A percentile compares a stretch with the other conserved stretches of the same genome.
Conservation (phyloP, 2,888 invertebrate species). For the Aspidapion aeneum region DNA sequence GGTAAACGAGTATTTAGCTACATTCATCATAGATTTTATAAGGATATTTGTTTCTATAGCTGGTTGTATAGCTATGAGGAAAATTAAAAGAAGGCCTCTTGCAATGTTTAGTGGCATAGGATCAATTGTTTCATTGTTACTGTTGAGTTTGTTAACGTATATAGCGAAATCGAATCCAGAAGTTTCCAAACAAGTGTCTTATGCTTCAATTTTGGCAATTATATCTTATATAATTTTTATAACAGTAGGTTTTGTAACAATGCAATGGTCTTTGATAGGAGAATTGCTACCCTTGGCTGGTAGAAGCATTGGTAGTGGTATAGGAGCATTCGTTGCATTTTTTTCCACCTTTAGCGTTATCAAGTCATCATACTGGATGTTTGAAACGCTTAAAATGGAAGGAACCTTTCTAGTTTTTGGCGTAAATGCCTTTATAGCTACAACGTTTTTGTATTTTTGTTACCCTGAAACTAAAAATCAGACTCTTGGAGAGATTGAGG, state of each 20-base stretch:
- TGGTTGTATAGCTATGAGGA: slow-evolving; percentile 60
- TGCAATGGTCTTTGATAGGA: slow-evolving; percentile 74
- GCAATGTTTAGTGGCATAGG: slow-evolving; percentile 62
- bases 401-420: slow-evolving; percentile 65
- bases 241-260: slow-evolving; percentile 48
- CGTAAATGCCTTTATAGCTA: slow-evolving; percentile 55
- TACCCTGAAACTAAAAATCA: slow-evolving; percentile 69
- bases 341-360: slow-evolving; percentile 63
- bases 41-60: slow-evolving; percentile 60
- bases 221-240: slow-evolving; percentile 58
- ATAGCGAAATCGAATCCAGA: slow-evolving; percentile 26
- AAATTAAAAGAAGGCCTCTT: slow-evolving; percentile 60
- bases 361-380: slow-evolving; percentile 63
- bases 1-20: slow-evolving; percentile 63
- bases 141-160: slow-evolving; percentile 28
- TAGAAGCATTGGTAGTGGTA: slow-evolving; percentile 63
- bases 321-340: slow-evolving; percentile 63
- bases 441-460: slow-evolving; percentile 55
- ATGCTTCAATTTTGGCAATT: slow-evolving; percentile 47
- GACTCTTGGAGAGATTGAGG: slow-evolving; percentile 65
- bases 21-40: slow-evolving; percentile 61
- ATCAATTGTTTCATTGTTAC: slow-evolving; percentile 56
- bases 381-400: slow-evolving; percentile 54
- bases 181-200: slow-evolving; percentile 31
- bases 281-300: slow-evolving; percentile 59